Evolutionary conservation across 2,113 vertebrate genomes (phyloP), one percentile per base, ranked within the genome.

Genomic region (Pelmatolapia mariae): DNA sequence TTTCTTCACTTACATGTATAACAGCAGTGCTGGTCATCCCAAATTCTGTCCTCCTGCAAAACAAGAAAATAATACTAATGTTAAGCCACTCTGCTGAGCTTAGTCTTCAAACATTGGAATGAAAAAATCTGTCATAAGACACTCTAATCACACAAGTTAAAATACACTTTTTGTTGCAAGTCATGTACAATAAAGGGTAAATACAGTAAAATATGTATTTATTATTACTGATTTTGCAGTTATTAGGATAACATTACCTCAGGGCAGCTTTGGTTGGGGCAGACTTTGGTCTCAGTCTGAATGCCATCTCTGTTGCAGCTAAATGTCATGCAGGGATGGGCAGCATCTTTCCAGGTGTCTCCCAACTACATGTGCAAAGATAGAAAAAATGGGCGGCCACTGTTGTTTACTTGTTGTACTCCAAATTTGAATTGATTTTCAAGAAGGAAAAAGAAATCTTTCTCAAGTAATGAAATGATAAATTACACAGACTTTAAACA

Each of bases 11-110:
- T 90, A 95, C 96, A 96, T 50, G 91, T 83, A 52, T 90, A 95
- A 88, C 94, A 95, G 91, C 95, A 95, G 36, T 89, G 85, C 22
- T 93, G 53, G 5, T 90, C n/a, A 4, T 96, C 95, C 95, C 95
- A 95, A 10, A 93, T 80, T 61, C 86, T 88, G 15, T 87, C 81
- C 16, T 91, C 90, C 95, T 96, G 89, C 4, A 84, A 50, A 66
- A 80, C 10, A 80, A 33, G 82, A 29, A 1, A 7, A 63, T 2
- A 81, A 61, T 19, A 81, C 5, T 40, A 4, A 59, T n/a, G 6
- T 6, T 40, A 7, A 68, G 43, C 1, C 45, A 6, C 19, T 26
- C 10, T 18, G 12, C 7, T 50, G 12, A 81, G 11, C n/a, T 22
- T 15, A 38, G 18, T 19, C 36, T 45, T 45, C 45, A 81, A 45